Conservation (phyloP, 2,113 vertebrate genomes). For the Zosterops pallidus region DNA sequence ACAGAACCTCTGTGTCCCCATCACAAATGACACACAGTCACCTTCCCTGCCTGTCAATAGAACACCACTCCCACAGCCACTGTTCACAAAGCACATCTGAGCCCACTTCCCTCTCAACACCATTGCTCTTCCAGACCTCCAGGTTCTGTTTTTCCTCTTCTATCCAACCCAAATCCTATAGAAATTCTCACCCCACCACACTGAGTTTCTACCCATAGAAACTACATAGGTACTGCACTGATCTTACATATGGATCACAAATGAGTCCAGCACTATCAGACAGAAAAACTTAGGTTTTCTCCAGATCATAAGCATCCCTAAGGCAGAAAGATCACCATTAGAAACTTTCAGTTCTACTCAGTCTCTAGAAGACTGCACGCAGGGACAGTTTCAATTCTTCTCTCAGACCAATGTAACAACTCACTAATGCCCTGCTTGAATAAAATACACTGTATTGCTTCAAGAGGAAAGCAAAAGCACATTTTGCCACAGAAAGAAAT, state of each 20-base stretch:
- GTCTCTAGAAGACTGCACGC: background rate
- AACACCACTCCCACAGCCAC: background rate
- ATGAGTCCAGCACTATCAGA: background rate
- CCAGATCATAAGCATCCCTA: background rate
- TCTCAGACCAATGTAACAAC: background rate
- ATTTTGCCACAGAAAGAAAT: background rate
- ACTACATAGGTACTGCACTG: background rate
- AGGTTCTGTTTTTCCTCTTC: background rate
- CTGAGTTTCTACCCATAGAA: background rate
- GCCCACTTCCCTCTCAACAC: background rate
- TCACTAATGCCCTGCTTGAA: background rate
- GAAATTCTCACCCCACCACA: background rate
- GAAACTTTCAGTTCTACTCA: background rate
- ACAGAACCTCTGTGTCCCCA: background rate
- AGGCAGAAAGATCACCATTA: background rate
- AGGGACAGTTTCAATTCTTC: background rate
- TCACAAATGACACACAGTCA: rapidly evolving
- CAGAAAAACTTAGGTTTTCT: background rate
- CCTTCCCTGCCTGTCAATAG: background rate
- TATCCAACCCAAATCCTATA: background rate
- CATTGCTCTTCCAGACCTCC: background rate
- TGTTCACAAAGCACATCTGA: background rate
- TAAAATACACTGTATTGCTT: rapidly evolving
- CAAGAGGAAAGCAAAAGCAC: background rate
- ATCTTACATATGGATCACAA: rapidly evolving